A percentile compares a stretch with the other conserved stretches of the same genome.
phyloP scores from a whole-genome alignment of 2,797 vertebrate genomes.

The Acipenser transmontanus region DNA sequence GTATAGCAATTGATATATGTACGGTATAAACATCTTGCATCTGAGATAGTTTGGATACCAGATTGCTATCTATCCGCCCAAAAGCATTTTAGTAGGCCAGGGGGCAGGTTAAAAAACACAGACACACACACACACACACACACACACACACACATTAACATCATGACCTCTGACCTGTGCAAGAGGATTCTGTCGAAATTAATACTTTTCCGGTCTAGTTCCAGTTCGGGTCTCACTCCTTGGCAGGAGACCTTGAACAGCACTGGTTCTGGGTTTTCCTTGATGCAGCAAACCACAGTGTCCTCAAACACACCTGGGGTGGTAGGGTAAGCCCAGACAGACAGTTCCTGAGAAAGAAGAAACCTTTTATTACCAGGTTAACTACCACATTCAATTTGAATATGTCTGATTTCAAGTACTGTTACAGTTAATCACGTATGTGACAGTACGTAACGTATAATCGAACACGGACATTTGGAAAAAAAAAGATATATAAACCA shows the following conservation, averaged over 20 bases:
- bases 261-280: constrained; percentile 69
- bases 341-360: constrained; percentile 56
- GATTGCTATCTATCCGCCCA: too few relatives aligned
- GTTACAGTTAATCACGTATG: too few relatives aligned
- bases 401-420: too few relatives aligned
- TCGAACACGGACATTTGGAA: too few relatives aligned
- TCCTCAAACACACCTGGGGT: constrained; percentile 64
- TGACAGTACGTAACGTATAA: too few relatives aligned
- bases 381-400: constrained; percentile 38
- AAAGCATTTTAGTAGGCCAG: too few relatives aligned
- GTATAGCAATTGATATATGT: too few relatives aligned
- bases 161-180: constrained; percentile 56
- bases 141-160: neutral
- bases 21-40: too few relatives aligned
- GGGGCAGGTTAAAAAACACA: neutral
- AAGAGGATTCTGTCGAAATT: constrained; percentile 70
- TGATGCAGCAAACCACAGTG: constrained; percentile 66
- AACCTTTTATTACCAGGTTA: too few relatives aligned
- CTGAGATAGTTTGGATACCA: too few relatives aligned
- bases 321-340: constrained; percentile 77
- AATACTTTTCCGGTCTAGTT: constrained; percentile 65
- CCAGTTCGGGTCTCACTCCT: constrained; percentile 69
- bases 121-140: too few relatives aligned
- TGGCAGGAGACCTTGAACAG: constrained; percentile 70
- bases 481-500: too few relatives aligned